Evolutionary conservation across 2,888 invertebrate genomes (phyloP), one percentile per base, ranked within the genome.

Genomic region (Epirrhoe alternata): DNA sequence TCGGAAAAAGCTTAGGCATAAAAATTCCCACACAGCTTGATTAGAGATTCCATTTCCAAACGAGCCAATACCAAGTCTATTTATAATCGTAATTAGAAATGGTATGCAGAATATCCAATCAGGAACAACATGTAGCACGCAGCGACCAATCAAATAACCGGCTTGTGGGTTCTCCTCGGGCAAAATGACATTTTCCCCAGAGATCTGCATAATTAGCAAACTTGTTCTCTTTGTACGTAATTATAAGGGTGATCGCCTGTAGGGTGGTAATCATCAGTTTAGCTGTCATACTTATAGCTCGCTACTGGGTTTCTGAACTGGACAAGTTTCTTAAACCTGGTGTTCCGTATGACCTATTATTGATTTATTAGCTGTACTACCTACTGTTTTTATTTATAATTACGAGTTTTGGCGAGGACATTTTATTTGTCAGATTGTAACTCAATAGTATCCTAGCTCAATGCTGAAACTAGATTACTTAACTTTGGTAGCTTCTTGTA

Each of bases 191-290:
- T 83, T 80, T 82, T 74, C 74, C 63, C 62, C 70, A 70, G 72
- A 71, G 70, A 71, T 64, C 71, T 71, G 71, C 68, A 66, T 74
- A 74, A 72, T 74, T 71, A 72, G 61, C 71, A 68, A 74, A 73
- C 77, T 68, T 74, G 76, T 78, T 77, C 69, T 70, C 72, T 78
- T 81, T 76, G 75, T 76, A 72, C 55, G 73, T 83, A 84, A 84
- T 85, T 81, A 79, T 73, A 77, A 77, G 74, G 74, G 61, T 69
- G 64, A 67, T 68, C 62, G 77, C 79, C 80, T 69, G 68, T 60
- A 71, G 77, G 82, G 83, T 74, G 68, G 71, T 74, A 86, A 86
- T 86, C 81, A 83, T 75, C 74, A 69, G 76, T 74, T 79, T 73
- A 73, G 75, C 72, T 77, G 79, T 77, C 77, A 77, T 75, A 75